Base-by-base conservation (phyloP, 2,888 invertebrate genomes). In the Pharmacophagus antenor region DNA sequence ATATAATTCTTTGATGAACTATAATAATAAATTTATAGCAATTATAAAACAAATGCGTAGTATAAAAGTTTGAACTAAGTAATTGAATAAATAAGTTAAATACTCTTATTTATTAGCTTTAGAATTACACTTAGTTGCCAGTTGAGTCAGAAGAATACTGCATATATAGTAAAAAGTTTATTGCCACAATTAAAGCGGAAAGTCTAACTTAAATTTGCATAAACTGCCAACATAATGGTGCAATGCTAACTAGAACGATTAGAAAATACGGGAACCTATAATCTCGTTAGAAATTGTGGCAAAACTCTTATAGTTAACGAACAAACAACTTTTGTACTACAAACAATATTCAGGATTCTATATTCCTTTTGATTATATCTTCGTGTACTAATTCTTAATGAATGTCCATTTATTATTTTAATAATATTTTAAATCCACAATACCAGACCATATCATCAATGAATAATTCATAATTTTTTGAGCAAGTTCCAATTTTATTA, bases 201-300 rank as follows among this genome's bases (percentile, higher is more conserved):
- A 57, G 42, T 46, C 37, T 18, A 47, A 37, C 42, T 50, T 42
- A 21, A 49, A 55, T 59, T 59, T 59, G 59, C 59, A 59, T 59
- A 54, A 59, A 59, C 44, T 37, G 54, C 15, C 37, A n/a, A 50
- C 27, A 22, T 53, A 50, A 60, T 23, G 18, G 59, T 27, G 23
- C 44, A 46, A 44, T 21, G 47, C 47, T 41, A 61, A 56, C 51
- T 37, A 52, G 51, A 37, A 21, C 41, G 47, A 56, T 52, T 52
- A 56, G 56, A 21, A 52, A 52, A 56, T 47, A 56, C 37, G 56
- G 23, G 51, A 47, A 47, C 46, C 56, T 23, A 61, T 61, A 56
- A 61, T 56, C 22, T 51, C 58, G 60, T 65, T 61, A 49, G 58
- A 60, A 63, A 37, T 61, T 60, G 62, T 54, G 56, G 50, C 57